phyloP scores from a whole-genome alignment of 2,888 invertebrate genomes.

The Tachystola acroxantha region DNA sequence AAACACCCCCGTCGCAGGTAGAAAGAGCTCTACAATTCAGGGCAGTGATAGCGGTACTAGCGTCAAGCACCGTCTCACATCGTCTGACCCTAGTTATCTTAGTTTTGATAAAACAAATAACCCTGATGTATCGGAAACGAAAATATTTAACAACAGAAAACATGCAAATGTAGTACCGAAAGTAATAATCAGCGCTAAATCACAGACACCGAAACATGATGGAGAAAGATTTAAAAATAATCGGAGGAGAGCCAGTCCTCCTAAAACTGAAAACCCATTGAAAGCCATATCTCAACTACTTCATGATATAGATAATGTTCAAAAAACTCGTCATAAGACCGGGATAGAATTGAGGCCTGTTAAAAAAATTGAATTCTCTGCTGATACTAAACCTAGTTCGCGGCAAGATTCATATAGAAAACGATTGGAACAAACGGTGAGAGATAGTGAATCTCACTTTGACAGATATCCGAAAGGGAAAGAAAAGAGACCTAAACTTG shows the following conservation, averaged over 20 bases:
- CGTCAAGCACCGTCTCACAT: conserved; percentile 42
- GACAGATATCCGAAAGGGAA: conserved; percentile 15
- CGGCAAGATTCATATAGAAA: conserved; percentile 30
- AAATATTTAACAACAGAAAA: conserved; percentile 19
- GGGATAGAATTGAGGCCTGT: conserved; percentile 27
- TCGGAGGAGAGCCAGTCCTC: conserved; percentile 23
- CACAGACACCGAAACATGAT: conserved; percentile 28
- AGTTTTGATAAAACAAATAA: conserved; percentile 37
- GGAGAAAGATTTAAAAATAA: conserved; percentile 32
- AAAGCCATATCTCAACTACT: conserved; percentile 62
- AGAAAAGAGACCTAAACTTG: conserved; percentile 17
- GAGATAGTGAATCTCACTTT: conserved; percentile 20
- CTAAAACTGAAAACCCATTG: conserved; percentile 43
- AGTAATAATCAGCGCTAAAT: conserved; percentile 51
- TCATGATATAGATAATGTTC: conserved; percentile 55
- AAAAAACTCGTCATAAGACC: conserved; percentile 41
- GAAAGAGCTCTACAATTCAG: conserved; percentile 28
- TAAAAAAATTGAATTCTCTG: conserved; percentile 31
- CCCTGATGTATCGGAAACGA: conserved; percentile 10
- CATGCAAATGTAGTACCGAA: conserved; percentile 39
- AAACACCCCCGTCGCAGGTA: conserved; percentile 14
- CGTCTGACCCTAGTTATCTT: conserved; percentile 42
- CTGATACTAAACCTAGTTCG: conserved; percentile 23
- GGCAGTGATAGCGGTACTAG: conserved; percentile 55
- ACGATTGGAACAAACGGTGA: conserved; percentile 34